phyloP scores from a whole-genome alignment of 2,888 invertebrate genomes.

The Phyllotreta cruciferae region DNA sequence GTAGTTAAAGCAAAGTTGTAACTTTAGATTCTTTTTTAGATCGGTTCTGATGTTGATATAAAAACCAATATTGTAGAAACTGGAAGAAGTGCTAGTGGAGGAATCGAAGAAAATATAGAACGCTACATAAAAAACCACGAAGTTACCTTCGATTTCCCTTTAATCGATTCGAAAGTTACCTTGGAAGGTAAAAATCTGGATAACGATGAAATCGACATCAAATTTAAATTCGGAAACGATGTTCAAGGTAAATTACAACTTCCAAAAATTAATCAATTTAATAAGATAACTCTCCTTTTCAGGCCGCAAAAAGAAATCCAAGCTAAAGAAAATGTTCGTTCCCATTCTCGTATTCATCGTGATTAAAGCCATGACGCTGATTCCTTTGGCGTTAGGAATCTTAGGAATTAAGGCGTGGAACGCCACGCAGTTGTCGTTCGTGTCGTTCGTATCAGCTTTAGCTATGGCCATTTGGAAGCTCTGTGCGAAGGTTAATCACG shows the following conservation, averaged over 20 bases:
- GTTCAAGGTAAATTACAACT: constrained; percentile 49
- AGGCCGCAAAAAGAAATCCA: constrained; percentile 69
- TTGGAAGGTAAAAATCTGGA: constrained; percentile 79
- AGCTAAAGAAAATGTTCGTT: constrained; percentile 83
- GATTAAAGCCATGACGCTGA: constrained; percentile 84
- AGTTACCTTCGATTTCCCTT: constrained; percentile 76
- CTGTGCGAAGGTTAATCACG: constrained; percentile 75
- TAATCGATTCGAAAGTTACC: constrained; percentile 69
- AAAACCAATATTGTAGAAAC: constrained; percentile 32
- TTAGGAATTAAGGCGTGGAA: constrained; percentile 88
- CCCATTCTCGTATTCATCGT: constrained; percentile 84
- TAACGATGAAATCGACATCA: constrained; percentile 75
- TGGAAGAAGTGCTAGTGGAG: constrained; percentile 32
- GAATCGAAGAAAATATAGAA: constrained; percentile 60
- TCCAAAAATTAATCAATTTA: background rate
- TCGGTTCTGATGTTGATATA: constrained; percentile 40
- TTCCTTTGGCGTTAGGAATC: constrained; percentile 84
- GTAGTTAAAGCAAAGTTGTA: background rate
- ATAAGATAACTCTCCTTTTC: constrained; percentile 22
- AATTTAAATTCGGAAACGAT: constrained; percentile 67
- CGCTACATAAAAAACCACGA: constrained; percentile 77
- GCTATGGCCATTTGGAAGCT: constrained; percentile 86
- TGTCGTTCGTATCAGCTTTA: constrained; percentile 84
- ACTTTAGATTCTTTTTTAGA: constrained; percentile 30
- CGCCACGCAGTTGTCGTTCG: constrained; percentile 84